Evolutionary conservation across 35 echinoderm and acorn worm species (phyloP).

Genomic region (Lytechinus pictus): DNA sequence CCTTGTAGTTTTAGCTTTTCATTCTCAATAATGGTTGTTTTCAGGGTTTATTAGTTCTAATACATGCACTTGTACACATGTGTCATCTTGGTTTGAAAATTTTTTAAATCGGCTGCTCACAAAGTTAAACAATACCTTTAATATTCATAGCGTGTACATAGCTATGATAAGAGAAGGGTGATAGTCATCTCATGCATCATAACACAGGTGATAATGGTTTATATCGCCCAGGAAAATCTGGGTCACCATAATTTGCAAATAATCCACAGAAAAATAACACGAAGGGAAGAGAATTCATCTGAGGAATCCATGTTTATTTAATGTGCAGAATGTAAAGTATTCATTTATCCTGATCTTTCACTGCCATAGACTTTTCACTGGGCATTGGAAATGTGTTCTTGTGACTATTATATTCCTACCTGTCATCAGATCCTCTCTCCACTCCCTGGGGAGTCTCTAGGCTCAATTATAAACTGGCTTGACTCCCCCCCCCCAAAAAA

Average conservation of each 20-base stretch:
- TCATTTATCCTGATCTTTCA: not conserved
- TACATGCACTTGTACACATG: no score
- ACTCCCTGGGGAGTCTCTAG: no score
- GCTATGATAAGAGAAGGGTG: not conserved
- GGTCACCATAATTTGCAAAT: not conserved
- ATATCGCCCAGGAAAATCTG: not conserved
- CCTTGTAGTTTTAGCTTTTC: no score
- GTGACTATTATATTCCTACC: not conserved
- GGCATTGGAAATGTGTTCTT: not conserved
- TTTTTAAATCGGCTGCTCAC: no score
- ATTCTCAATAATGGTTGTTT: no score
- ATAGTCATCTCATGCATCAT: not conserved
- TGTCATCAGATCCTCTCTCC: not conserved
- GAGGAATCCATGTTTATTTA: not conserved
- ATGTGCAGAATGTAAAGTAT: not conserved
- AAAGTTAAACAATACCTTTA: no score
- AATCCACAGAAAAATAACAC: not conserved
- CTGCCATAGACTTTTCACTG: not conserved
- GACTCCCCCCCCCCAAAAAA: no score
- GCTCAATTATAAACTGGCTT: no score
- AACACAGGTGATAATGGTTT: not conserved
- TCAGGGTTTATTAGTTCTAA: no score
- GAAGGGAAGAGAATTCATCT: not conserved
- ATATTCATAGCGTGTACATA: constrained; percentile 4
- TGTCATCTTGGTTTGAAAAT: no score